Conservation (phyloP, 2,797 vertebrate genomes). For the Argyrosomus regius region DNA sequence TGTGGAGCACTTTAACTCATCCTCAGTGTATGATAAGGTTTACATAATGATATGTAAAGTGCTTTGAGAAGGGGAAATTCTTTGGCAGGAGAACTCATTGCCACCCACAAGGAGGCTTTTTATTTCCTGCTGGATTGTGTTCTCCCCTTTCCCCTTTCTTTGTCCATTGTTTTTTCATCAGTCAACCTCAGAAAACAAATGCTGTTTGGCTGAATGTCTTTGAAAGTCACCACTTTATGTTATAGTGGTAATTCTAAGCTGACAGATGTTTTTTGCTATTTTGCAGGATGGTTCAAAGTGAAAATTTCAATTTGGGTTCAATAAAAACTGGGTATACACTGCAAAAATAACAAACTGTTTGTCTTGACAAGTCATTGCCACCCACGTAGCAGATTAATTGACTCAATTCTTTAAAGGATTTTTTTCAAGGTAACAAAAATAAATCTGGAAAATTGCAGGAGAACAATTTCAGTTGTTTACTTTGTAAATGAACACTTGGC, state of each 20-base stretch:
- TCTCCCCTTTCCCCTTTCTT: slow-evolving; percentile 33
- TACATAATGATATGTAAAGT: slow-evolving; percentile 81
- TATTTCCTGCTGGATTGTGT: slow-evolving; percentile 63
- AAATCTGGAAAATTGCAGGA: neutral
- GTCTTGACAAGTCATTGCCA: slow-evolving; percentile 10
- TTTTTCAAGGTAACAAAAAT: neutral
- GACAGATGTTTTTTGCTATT: slow-evolving; percentile 21
- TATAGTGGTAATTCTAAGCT: slow-evolving; percentile 30
- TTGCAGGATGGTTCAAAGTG: slow-evolving; percentile 9
- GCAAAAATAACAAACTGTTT: neutral
- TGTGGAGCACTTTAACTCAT: slow-evolving; percentile 74
- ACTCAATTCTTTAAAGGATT: neutral
- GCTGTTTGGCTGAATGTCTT: slow-evolving; percentile 39
- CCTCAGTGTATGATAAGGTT: slow-evolving; percentile 76
- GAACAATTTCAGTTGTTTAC: neutral
- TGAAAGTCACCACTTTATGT: slow-evolving; percentile 34
- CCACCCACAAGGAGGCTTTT: slow-evolving; percentile 75
- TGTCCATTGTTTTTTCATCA: slow-evolving; percentile 57
- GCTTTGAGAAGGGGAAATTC: slow-evolving; percentile 70
- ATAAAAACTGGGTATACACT: neutral
- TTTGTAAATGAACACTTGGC: neutral
- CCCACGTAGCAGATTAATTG: slow-evolving; percentile 1
- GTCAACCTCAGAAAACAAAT: slow-evolving; percentile 56
- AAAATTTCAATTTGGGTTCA: slow-evolving; percentile 20
- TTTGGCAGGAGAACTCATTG: slow-evolving; percentile 74